phyloP scores from a whole-genome alignment of 2,113 vertebrate genomes.

The Eurypyga helias region DNA sequence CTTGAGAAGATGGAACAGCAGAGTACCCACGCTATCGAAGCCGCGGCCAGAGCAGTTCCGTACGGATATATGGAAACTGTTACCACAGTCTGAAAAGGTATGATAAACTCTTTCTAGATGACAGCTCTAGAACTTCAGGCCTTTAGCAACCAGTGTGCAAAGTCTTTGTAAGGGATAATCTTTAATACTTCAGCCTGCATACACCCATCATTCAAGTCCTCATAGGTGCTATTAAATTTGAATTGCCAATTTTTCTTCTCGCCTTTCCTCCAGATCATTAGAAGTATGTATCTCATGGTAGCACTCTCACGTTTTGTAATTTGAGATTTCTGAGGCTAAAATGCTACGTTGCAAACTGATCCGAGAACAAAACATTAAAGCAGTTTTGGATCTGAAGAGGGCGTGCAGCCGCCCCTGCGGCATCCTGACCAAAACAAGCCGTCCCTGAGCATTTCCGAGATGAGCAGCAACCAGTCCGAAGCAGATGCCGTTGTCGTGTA shows the following conservation, averaged over 20 bases:
- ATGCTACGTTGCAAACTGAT: not conserved
- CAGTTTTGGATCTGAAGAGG: not conserved
- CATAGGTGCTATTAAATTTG: not conserved
- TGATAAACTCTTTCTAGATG: not conserved
- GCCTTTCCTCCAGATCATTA: not conserved
- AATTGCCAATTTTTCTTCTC: not conserved
- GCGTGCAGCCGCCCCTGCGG: not conserved
- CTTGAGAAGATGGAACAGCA: conserved; percentile 53
- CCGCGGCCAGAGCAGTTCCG: not conserved
- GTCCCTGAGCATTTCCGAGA: not conserved
- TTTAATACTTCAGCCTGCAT: not conserved
- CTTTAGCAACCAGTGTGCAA: not conserved
- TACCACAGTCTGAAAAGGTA: conserved; percentile 13
- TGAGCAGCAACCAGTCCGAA: conserved; percentile 8
- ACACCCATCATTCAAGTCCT: not conserved
- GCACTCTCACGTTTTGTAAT: not conserved
- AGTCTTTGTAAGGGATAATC: not conserved
- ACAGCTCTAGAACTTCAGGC: not conserved
- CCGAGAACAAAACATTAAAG: not conserved
- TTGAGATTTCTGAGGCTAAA: not conserved
- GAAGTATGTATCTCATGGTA: not conserved
- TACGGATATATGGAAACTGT: conserved; percentile 14
- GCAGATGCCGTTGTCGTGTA: not conserved
- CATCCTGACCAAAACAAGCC: not conserved
- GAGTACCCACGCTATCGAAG: conserved; percentile 29